Conservation (phyloP, 2,797 vertebrate genomes). For the Tokudaia muenninki region DNA sequence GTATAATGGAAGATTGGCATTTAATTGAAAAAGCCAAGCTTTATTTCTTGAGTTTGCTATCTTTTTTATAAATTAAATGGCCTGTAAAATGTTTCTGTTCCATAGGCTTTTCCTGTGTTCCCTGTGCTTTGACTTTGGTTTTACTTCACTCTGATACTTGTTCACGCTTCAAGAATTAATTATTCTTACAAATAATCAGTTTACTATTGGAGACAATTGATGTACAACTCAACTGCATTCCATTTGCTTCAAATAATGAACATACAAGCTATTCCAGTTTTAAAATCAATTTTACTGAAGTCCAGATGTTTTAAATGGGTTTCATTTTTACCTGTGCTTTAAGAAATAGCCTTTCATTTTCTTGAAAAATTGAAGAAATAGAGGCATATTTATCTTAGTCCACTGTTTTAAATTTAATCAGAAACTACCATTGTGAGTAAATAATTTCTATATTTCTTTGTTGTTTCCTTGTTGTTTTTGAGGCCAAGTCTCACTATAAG, state of each 20-base stretch:
- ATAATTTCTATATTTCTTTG: not conserved
- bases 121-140: conserved; percentile 10
- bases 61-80: not conserved
- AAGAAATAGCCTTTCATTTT: conserved; percentile 22
- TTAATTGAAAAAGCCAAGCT: not conserved
- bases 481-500: not conserved
- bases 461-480: not conserved
- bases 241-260: conserved; percentile 42
- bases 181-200: conserved; percentile 28
- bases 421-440: no score
- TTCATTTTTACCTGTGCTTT: not conserved
- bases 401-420: not conserved
- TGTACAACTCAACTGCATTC: not conserved
- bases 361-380: not conserved
- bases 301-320: not conserved
- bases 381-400: not conserved
- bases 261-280: not conserved
- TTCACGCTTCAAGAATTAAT: not conserved
- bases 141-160: conserved; percentile 29
- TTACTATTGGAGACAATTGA: conserved; percentile 4
- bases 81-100: not conserved
- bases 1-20: not conserved
- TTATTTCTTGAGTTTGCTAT: not conserved
- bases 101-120: not conserved
- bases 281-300: not conserved